Evolutionary conservation across 2,888 invertebrate species (phyloP).

Genomic region (Nemapogon koenigi): DNA sequence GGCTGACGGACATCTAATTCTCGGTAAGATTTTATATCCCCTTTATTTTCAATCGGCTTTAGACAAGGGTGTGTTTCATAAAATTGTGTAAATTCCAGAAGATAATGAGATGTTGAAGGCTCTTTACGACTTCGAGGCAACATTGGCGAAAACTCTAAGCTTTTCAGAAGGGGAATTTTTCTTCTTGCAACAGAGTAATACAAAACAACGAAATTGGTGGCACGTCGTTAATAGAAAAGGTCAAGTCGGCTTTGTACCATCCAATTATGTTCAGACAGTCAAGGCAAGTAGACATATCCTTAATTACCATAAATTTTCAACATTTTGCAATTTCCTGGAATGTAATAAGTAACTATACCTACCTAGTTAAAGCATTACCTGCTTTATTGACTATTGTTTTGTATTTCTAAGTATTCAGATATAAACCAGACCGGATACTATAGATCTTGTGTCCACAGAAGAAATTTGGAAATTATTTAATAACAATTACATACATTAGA

Average conservation of each 20-base stretch:
- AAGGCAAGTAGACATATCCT: conserved; percentile 66
- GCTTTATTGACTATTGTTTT: too few species aligned
- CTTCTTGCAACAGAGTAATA: conserved; percentile 78
- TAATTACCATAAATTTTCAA: too few species aligned
- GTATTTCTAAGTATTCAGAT: too few species aligned
- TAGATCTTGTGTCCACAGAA: too few species aligned
- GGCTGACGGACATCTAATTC: conserved; percentile 31
- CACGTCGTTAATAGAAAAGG: conserved; percentile 84
- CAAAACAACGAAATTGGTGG: conserved; percentile 88
- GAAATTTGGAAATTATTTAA: too few species aligned
- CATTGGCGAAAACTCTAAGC: conserved; percentile 81
- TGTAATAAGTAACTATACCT: too few species aligned
- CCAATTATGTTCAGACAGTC: conserved; percentile 82
- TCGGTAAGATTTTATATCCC: conserved; percentile 22
- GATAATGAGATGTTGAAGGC: conserved; percentile 84
- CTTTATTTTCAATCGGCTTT: too few species aligned
- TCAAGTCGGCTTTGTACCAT: conserved; percentile 85
- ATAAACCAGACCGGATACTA: too few species aligned
- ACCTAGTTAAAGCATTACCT: too few species aligned
- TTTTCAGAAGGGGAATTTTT: conserved; percentile 83
- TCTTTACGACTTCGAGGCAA: conserved; percentile 84
- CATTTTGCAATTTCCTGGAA: too few species aligned
- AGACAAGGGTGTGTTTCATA: too few species aligned
- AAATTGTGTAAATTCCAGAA: conserved; percentile 49
- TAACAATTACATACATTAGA: too few species aligned